These are phyloP conservation scores for Dendroctonus ponderosae DNA, from an alignment of 1,140 invertebrate genomes.

Conservation along the genomic window DNA sequence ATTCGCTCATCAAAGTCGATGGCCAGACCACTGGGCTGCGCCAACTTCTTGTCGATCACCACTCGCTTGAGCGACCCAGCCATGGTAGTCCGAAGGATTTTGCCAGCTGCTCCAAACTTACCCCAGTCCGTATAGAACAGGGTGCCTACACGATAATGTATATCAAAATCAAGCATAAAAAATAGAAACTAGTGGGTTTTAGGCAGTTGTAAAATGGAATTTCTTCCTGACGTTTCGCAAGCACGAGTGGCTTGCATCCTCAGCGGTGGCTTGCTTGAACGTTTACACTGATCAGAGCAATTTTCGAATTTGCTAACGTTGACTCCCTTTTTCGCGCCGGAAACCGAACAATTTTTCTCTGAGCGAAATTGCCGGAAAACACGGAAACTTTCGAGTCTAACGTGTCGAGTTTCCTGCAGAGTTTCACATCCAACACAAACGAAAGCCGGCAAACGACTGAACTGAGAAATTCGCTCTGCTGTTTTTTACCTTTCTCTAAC, in stretches of 20 bases:
- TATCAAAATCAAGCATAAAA: constrained; percentile 4
- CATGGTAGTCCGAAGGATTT: constrained; percentile 95
- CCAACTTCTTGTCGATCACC: constrained; percentile 87
- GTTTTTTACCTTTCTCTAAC: constrained; percentile 26
- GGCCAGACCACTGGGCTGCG: constrained; percentile 92
- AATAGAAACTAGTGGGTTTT: no score
- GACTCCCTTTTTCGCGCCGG: no score
- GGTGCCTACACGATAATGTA: constrained; percentile 49
- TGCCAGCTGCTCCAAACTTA: constrained; percentile 85
- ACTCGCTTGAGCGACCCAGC: constrained; percentile 89
- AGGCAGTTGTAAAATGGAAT: no score
- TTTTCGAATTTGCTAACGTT: no score
- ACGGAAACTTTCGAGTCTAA: not conserved
- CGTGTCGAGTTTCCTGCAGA: constrained; percentile 8
- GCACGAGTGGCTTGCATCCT: no score
- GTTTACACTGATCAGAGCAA: no score
- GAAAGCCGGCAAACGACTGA: constrained; percentile 25
- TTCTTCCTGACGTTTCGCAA: no score
- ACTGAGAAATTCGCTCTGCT: constrained; percentile 8
- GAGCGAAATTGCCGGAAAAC: not conserved
- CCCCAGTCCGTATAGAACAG: constrained; percentile 94
- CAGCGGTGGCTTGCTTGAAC: no score
- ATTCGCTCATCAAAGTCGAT: constrained; percentile 95
- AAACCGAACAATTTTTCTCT: not conserved
- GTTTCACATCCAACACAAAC: constrained; percentile 10